These are phyloP conservation scores for Forbesichthys agassizii DNA, from an alignment of 2,113 vertebrate species.

Conservation along the genomic window DNA sequence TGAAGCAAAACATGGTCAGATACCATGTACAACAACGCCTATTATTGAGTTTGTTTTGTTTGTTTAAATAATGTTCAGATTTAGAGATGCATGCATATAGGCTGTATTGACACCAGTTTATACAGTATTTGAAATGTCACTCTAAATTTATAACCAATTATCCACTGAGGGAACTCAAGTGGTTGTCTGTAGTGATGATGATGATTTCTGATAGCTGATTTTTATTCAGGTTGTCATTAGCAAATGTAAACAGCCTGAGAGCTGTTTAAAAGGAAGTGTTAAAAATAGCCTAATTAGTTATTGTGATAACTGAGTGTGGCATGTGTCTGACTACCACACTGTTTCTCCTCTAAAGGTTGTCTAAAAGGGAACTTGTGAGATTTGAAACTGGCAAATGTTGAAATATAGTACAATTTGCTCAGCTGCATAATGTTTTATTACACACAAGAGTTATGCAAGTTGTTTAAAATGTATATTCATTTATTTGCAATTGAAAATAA, in stretches of 20 bases:
- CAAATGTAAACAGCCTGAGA: constrained; percentile 69
- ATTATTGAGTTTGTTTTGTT: constrained; percentile 53
- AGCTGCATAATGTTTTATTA: constrained; percentile 15
- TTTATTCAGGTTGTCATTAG: constrained; percentile 69
- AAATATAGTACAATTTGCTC: constrained; percentile 9
- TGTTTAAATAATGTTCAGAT: constrained; percentile 37
- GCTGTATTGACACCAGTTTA: not conserved
- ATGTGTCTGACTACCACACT: constrained; percentile 57
- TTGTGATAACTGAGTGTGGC: constrained; percentile 61
- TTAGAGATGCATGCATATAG: constrained; percentile 30
- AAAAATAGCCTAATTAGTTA: constrained; percentile 79
- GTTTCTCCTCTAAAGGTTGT: constrained; percentile 39
- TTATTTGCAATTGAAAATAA: constrained; percentile 19
- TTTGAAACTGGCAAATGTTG: constrained; percentile 25
- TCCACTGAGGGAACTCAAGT: constrained; percentile 43
- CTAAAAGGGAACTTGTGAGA: constrained; percentile 55
- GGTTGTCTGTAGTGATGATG: constrained; percentile 61
- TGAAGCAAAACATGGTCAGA: constrained; percentile 51
- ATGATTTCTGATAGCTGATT: constrained; percentile 71
- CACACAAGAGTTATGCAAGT: constrained; percentile 14
- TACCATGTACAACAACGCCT: constrained; percentile 40
- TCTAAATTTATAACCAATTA: constrained; percentile 11
- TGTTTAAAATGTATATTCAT: constrained; percentile 17
- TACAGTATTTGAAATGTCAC: not conserved
- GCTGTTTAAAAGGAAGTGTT: constrained; percentile 67